Evolutionary conservation across 2,888 invertebrate species (phyloP), one percentile per base, ranked within the genome.

Genomic region (Diaphora mendica): DNA sequence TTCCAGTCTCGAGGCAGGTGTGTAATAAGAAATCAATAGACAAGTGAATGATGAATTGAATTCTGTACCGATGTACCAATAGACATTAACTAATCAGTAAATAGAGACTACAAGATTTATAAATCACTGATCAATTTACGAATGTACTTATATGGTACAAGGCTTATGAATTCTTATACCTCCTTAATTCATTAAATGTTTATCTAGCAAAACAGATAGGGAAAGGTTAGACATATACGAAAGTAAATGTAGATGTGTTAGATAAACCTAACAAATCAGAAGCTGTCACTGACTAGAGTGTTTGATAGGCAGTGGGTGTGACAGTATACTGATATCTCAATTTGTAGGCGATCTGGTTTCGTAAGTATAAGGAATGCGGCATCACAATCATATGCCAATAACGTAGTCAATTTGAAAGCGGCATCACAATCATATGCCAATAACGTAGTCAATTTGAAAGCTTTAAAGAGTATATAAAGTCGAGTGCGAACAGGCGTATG

Each of bases 231-330:
- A 68, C 11, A 17, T 55, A 75, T 30, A 76, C 64, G 78, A 80
- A 77, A 80, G 73, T 70, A 76, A 77, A 83, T 79, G 80, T 78
- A 77, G 74, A 84, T 83, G 86, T 85, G 79, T 77, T 79, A 74
- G 76, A 80, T 73, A 71, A 64, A 79, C 74, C 59, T 81, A 83
- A 79, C 78, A 73, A 77, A 82, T 74, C 64, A 70, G 67, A 75
- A 42, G 51, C 82, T 91, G 89, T 89, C 87, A 89, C 76, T 88
- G 77, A 79, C 75, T 70, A 72, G 39, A 39, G 71, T 76, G 71
- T 81, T 74, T 86, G 88, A 89, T 85, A 87, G 82, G 79, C 73
- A 82, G 89, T 90, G 86, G 88, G 87, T 83, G 88, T 88, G 89
- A 89, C 88, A 87, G 79, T 76, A 81, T 82, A 81, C 77, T 76